These are phyloP conservation scores for Thera obeliscata DNA, from an alignment of 2,888 invertebrate species.

Conservation along the genomic window DNA sequence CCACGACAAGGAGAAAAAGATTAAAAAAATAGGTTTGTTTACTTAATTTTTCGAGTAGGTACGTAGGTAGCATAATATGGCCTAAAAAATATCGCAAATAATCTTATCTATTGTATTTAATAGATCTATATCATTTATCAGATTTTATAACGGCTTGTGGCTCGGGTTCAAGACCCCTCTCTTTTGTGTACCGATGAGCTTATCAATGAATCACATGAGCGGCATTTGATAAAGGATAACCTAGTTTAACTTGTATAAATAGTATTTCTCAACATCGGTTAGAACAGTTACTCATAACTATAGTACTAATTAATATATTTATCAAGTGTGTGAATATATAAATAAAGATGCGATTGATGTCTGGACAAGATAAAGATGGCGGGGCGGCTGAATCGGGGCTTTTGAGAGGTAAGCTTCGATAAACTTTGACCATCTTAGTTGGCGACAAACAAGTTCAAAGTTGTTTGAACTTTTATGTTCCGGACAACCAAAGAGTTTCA, in stretches of 20 bases:
- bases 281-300: conserved; percentile 51
- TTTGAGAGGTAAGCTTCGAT: conserved; percentile 55
- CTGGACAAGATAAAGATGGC: conserved; percentile 76
- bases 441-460: too few relatives aligned
- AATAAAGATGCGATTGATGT: conserved; percentile 64
- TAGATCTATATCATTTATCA: conserved; percentile 42
- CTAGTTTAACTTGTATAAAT: conserved; percentile 77
- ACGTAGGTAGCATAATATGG: background rate
- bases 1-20: too few relatives aligned
- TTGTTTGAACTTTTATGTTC: too few relatives aligned
- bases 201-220: conserved; percentile 78
- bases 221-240: conserved; percentile 74
- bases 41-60: too few relatives aligned
- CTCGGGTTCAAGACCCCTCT: conserved; percentile 47
- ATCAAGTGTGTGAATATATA: conserved; percentile 37
- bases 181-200: conserved; percentile 54
- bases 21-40: too few relatives aligned
- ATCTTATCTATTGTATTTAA: conserved; percentile 31
- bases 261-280: conserved; percentile 57
- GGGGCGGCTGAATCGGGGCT: conserved; percentile 67
- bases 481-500: too few relatives aligned
- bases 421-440: conserved; percentile 1
- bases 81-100: conserved; percentile 6
- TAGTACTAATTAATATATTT: conserved; percentile 29
- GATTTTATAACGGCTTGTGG: conserved; percentile 39